Evolutionary conservation across 2,113 vertebrate genomes (phyloP).

Genomic region (Pterophyllum scalare): DNA sequence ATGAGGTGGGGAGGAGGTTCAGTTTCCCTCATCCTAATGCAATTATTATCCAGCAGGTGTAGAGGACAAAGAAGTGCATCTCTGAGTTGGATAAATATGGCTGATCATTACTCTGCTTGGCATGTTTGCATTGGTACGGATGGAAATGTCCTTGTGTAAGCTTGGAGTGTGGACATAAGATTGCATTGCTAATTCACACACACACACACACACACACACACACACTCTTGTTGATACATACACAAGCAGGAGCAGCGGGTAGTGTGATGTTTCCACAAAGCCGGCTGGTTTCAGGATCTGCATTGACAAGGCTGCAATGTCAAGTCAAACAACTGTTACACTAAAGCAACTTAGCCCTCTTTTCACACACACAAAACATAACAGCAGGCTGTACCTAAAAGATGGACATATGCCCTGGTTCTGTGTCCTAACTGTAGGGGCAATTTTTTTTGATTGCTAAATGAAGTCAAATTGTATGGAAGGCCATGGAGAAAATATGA

Average conservation of each 20-base stretch:
- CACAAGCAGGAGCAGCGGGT: slow-evolving; percentile 93
- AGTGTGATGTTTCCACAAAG: slow-evolving; percentile 86
- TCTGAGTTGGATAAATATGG: not conserved
- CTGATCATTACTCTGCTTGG: not conserved
- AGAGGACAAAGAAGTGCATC: not conserved
- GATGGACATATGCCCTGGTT: not conserved
- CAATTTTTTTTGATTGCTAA: not conserved
- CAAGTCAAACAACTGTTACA: slow-evolving; percentile 8
- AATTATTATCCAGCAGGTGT: slow-evolving; percentile 13
- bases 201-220: not conserved
- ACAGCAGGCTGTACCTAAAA: not conserved
- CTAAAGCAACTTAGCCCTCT: not conserved
- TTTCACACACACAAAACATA: not conserved
- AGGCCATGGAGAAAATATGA: not conserved
- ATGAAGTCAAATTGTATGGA: not conserved
- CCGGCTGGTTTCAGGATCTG: slow-evolving; percentile 94
- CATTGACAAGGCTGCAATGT: slow-evolving; percentile 84
- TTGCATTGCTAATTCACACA: not conserved
- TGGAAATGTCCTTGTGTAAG: not conserved
- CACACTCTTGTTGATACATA: slow-evolving; percentile 77
- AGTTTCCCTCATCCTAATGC: slow-evolving; percentile 18
- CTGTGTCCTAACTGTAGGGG: not conserved
- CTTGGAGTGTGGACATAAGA: not conserved
- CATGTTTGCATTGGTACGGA: not conserved
- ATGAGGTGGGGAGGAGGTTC: not conserved